phyloP scores from a whole-genome alignment of 2,113 vertebrate genomes.

The Cinclus cinclus region DNA sequence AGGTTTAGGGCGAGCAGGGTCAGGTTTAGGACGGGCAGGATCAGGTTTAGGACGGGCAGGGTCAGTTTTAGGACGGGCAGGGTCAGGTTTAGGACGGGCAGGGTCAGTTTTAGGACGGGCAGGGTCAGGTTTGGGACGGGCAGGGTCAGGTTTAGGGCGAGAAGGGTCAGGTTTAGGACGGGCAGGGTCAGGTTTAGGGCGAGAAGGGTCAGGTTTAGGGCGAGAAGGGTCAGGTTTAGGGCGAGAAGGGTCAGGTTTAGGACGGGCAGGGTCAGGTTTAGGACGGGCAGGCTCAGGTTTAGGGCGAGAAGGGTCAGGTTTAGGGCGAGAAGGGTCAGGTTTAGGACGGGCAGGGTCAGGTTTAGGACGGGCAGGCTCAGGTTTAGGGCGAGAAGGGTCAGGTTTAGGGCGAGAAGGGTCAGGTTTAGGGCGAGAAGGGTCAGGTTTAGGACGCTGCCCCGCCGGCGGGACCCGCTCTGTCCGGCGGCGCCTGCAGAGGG shows the following conservation, averaged over 20 bases:
- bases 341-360: accelerated
- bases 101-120: too few relatives aligned
- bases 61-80: not conserved
- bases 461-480: too few relatives aligned
- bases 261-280: accelerated
- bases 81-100: accelerated
- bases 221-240: accelerated
- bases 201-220: too few relatives aligned
- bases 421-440: accelerated
- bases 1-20: too few relatives aligned
- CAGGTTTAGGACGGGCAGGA: accelerated
- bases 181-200: accelerated
- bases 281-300: accelerated
- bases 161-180: too few relatives aligned
- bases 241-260: too few relatives aligned
- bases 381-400: too few relatives aligned
- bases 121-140: too few relatives aligned
- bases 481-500: conserved; percentile 65
- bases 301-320: too few relatives aligned
- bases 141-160: accelerated
- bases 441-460: too few relatives aligned
- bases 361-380: accelerated
- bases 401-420: too few relatives aligned
- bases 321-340: too few relatives aligned
- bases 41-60: accelerated